Base-by-base conservation (phyloP, 2,888 invertebrate species). In the Agrochola lota region DNA sequence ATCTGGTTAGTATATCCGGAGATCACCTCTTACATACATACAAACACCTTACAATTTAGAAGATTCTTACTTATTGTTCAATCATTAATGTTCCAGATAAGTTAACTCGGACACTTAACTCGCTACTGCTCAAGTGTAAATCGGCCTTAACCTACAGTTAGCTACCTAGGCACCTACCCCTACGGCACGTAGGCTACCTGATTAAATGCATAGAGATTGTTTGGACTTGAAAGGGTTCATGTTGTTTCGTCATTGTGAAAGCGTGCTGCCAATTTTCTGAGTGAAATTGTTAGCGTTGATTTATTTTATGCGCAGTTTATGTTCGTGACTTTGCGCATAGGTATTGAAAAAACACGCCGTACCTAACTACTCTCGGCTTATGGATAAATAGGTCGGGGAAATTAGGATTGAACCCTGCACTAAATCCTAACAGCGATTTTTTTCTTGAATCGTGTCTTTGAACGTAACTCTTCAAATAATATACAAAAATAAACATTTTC, bases 201-300 rank as follows among this genome's bases (percentile, higher is more conserved):
- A 83, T 84, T 85, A 82, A 80, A 87, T 82, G 80, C 82, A 84
- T 64, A 68, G 80, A 78, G 77, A 77, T 77, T 87, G 79, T 73
- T 73, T 62, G 57, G 67, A 79, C 67, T 76, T 80, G 72, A 80
- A 78, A 76, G 69, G 71, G 70, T 81, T 81, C 74, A 52, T 43
- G 72, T 52, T 40, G 74, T 62, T 46, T 62, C 64, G 59, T 30
- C 20, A 74, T 71, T 83, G 63, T 64, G n/a, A n/a, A 74, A 26
- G 59, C 73, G 20, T 71, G 60, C 2, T 59, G 55, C 67, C 70
- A 63, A 77, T 85, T 63, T 74, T 82, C 75, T 69, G 20, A 85
- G n/a, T 71, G 68, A 71, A 74, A 55, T 46, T 60, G 59, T 69
- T 78, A 11, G 26, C n/a, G 3, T 64, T 49, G 20, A 57, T 46